phyloP scores from a whole-genome alignment of 2,797 vertebrate genomes.

The Lutjanus argentimaculatus region DNA sequence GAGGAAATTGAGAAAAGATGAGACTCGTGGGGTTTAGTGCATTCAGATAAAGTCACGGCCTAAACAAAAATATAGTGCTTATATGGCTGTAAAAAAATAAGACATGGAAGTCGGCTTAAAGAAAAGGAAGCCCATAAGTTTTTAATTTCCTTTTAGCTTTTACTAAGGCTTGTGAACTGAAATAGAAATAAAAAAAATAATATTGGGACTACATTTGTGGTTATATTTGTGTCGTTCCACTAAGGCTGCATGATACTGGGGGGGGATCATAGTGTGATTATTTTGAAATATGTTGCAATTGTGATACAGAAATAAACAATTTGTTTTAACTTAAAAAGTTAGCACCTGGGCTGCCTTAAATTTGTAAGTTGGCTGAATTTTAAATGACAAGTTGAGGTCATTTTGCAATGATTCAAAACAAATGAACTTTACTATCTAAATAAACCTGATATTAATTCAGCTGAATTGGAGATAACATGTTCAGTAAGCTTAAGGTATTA shows the following conservation, averaged over 20 bases:
- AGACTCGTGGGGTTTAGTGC: slow-evolving; percentile 55
- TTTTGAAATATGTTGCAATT: too few species aligned
- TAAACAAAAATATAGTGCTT: slow-evolving; percentile 30
- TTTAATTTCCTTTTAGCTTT: slow-evolving; percentile 72
- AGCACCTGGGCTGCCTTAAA: too few species aligned
- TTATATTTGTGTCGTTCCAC: slow-evolving; percentile 50
- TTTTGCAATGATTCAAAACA: too few species aligned
- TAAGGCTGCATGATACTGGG: neutral
- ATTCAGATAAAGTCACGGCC: slow-evolving; percentile 55
- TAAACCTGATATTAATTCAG: too few species aligned
- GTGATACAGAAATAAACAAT: too few species aligned
- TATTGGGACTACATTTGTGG: slow-evolving; percentile 26
- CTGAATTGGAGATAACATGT: too few species aligned
- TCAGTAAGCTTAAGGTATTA: too few species aligned
- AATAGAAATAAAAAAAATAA: slow-evolving; percentile 40
- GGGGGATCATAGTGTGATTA: too few species aligned
- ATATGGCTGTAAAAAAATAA: slow-evolving; percentile 40
- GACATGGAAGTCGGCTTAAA: slow-evolving; percentile 39
- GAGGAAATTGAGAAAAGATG: slow-evolving; percentile 74
- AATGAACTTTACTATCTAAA: too few species aligned
- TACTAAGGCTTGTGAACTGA: slow-evolving; percentile 25
- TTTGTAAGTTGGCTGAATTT: too few species aligned
- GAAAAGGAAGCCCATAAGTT: slow-evolving; percentile 50
- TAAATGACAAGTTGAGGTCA: too few species aligned
- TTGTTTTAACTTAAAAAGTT: too few species aligned